Evolutionary conservation across 2,113 vertebrate species (phyloP).

Genomic region (Malurus melanocephalus): DNA sequence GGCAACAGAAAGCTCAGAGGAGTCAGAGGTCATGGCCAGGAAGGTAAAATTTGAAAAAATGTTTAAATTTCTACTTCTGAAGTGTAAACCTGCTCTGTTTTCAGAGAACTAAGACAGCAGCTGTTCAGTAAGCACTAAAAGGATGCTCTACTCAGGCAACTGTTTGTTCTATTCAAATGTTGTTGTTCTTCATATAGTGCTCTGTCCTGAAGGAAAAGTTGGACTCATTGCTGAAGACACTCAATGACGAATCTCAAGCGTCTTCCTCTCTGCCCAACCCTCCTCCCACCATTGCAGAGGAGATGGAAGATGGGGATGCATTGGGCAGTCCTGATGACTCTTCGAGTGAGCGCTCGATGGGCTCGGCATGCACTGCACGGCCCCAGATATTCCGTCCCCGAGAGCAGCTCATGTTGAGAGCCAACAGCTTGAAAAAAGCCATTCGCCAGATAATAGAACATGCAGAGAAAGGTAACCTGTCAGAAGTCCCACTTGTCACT

Average conservation of each 20-base stretch:
- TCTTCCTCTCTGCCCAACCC: conserved; percentile 78
- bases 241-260: conserved; percentile 91
- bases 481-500: background rate
- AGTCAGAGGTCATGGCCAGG: conserved; percentile 92
- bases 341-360: conserved; percentile 34
- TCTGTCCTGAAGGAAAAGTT: conserved; percentile 93
- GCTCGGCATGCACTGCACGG: conserved; percentile 69
- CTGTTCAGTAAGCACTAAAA: background rate
- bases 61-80: background rate
- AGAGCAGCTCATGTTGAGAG: conserved; percentile 94
- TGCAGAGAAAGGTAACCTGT: conserved; percentile 86
- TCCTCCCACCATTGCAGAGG: conserved; percentile 90
- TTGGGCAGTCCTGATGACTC: conserved; percentile 50
- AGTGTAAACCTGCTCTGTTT: background rate
- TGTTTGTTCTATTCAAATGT: background rate
- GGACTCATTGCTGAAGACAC: conserved; percentile 89
- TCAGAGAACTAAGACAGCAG: background rate
- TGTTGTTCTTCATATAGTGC: conserved; percentile 71
- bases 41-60: conserved; percentile 78
- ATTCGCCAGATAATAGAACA: conserved; percentile 97
- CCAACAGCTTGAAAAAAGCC: conserved; percentile 97
- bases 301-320: conserved; percentile 82
- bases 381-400: conserved; percentile 88
- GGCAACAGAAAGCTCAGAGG: conserved; percentile 86
- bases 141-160: background rate